phyloP scores from a whole-genome alignment of 2,113 vertebrate genomes.

The Chitala chitala region DNA sequence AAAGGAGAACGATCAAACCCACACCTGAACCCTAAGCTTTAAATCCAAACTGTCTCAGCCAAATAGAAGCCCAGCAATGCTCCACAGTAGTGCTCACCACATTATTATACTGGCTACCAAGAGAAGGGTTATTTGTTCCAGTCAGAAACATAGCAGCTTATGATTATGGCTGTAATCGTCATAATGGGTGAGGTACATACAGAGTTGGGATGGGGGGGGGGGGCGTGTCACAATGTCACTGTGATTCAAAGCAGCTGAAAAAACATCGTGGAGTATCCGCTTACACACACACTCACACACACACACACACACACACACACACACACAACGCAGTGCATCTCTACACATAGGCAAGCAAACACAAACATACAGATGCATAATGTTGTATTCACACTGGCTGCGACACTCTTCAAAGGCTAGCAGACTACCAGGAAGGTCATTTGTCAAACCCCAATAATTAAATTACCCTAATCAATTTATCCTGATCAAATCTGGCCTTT shows the following conservation, averaged over 20 bases:
- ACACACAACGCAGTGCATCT: too few species aligned
- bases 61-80: too few species aligned
- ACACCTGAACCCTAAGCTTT: too few species aligned
- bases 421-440: slow-evolving; percentile 25
- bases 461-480: slow-evolving; percentile 50
- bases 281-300: not conserved
- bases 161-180: not conserved
- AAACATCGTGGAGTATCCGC: slow-evolving; percentile 47
- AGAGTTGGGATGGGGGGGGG: not conserved
- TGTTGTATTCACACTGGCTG: not conserved
- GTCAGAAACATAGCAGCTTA: not conserved
- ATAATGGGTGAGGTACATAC: not conserved
- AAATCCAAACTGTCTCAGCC: too few species aligned
- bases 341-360: too few species aligned
- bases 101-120: too few species aligned
- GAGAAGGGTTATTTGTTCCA: not conserved
- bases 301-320: not conserved
- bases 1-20: too few species aligned
- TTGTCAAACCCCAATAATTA: slow-evolving; percentile 36
- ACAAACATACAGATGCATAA: not conserved
- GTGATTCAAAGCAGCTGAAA: slow-evolving; percentile 70
- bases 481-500: slow-evolving; percentile 43
- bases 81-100: too few species aligned
- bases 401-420: not conserved
- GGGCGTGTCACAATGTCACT: slow-evolving; percentile 43